Conservation (phyloP, 2,797 vertebrate genomes). For the Acanthurus tractus region DNA sequence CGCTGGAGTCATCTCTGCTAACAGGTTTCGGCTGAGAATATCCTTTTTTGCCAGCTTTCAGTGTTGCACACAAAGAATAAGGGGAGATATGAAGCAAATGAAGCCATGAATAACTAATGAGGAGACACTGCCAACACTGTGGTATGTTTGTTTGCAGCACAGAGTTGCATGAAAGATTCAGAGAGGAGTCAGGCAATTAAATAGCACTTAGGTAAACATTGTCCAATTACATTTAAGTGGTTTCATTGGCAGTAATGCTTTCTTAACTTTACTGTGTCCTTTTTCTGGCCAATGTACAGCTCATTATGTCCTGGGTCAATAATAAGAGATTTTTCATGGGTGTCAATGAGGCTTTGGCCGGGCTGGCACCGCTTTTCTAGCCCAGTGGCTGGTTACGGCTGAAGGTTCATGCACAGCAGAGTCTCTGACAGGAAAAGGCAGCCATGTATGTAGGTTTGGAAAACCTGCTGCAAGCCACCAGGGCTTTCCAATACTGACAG, state of each 20-base stretch:
- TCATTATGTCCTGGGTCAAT: constrained; percentile 74
- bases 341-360: constrained; percentile 73
- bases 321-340: constrained; percentile 75
- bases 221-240: constrained; percentile 64
- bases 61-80: constrained; percentile 30
- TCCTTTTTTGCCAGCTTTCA: constrained; percentile 35
- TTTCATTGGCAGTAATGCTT: constrained; percentile 57
- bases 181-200: constrained; percentile 66
- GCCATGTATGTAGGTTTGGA: constrained; percentile 74
- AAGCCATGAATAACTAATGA: constrained; percentile 72
- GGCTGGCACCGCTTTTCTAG: constrained; percentile 58
- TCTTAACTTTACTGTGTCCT: constrained; percentile 60
- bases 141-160: constrained; percentile 60
- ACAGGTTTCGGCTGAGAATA: constrained; percentile 40
- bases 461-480: constrained; percentile 75
- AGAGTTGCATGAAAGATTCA: constrained; percentile 68
- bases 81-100: constrained; percentile 61
- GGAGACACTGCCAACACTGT: constrained; percentile 45
- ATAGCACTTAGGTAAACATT: constrained; percentile 69
- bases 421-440: constrained; percentile 78
- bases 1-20: background rate
- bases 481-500: constrained; percentile 82
- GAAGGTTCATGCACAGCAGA: constrained; percentile 76
- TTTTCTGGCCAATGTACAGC: constrained; percentile 46
- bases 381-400: constrained; percentile 70